Percentiles rank a stretch among this genome's conserved stretches.
Conservation (phyloP, 1,140 invertebrate genomes). For the Papilio machaon region DNA sequence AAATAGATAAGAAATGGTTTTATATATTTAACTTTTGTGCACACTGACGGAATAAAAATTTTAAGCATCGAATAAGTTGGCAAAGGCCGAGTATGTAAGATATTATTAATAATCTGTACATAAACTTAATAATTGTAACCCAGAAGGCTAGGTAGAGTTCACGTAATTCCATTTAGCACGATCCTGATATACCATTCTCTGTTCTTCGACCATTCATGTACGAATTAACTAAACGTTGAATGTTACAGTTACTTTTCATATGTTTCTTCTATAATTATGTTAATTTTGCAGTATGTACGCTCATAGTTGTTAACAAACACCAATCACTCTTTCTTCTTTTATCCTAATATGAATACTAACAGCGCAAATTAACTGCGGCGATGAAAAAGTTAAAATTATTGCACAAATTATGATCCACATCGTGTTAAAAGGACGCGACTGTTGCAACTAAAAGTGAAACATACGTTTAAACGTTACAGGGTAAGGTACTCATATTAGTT, state of each 20-base stretch:
- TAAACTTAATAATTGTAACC: too few species aligned
- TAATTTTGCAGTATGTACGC: neutral
- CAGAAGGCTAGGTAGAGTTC: too few species aligned
- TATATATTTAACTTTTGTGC: too few species aligned
- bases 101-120: too few species aligned
- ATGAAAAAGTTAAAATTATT: neutral
- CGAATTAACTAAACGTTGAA: neutral
- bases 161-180: too few species aligned
- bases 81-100: too few species aligned
- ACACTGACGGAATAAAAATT: too few species aligned
- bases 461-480: neutral
- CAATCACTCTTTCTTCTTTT: neutral
- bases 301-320: neutral
- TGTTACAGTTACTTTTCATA: neutral
- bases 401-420: conserved; percentile 49
- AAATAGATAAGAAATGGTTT: too few species aligned
- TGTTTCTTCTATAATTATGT: neutral
- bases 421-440: conserved; percentile 31
- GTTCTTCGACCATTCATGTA: neutral
- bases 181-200: too few species aligned
- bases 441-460: conserved; percentile 15
- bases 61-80: too few species aligned
- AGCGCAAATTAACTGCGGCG: neutral
- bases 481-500: neutral
- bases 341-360: neutral